Evolutionary conservation across 2,888 invertebrate species (phyloP).

Genomic region (Troides helena): DNA sequence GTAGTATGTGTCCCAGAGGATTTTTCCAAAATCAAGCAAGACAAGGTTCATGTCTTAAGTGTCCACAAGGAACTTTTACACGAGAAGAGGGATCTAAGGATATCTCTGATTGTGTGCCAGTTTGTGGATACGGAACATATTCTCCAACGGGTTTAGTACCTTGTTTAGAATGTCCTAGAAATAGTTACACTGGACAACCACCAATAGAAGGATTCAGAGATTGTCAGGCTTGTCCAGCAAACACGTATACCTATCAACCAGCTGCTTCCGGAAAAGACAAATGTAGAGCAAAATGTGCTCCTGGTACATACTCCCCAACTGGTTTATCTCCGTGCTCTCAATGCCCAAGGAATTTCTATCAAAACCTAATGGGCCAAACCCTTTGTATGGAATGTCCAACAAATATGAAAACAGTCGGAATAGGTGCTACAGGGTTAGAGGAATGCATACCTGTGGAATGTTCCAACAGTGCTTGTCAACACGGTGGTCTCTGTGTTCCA

Average conservation of each 20-base stretch:
- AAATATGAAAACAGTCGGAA: constrained; percentile 90
- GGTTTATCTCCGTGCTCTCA: constrained; percentile 96
- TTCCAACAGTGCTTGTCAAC: constrained; percentile 92
- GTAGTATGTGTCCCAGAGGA: constrained; percentile 94
- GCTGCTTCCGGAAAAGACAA: constrained; percentile 90
- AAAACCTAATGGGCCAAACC: constrained; percentile 90
- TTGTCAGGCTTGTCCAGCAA: constrained; percentile 94
- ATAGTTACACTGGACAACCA: constrained; percentile 93
- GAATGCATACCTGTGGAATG: constrained; percentile 94
- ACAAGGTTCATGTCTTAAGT: constrained; percentile 93
- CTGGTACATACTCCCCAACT: constrained; percentile 95
- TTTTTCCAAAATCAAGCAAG: constrained; percentile 96
- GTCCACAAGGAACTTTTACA: constrained; percentile 96
- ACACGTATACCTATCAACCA: constrained; percentile 94
- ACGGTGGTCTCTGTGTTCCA: constrained; percentile 94
- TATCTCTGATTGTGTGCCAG: constrained; percentile 92
- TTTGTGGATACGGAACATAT: constrained; percentile 97
- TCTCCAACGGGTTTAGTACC: constrained; percentile 96
- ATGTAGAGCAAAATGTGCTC: constrained; percentile 92
- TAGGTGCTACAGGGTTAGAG: constrained; percentile 89
- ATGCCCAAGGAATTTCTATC: constrained; percentile 96
- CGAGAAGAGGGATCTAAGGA: constrained; percentile 93
- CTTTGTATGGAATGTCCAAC: constrained; percentile 94
- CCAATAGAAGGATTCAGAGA: constrained; percentile 95
- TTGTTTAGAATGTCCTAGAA: constrained; percentile 95